Percentiles rank a stretch among this genome's conserved stretches.
Evolutionary conservation across 2,888 invertebrate genomes (phyloP).

Genomic region (Notodonta dromedarius): DNA sequence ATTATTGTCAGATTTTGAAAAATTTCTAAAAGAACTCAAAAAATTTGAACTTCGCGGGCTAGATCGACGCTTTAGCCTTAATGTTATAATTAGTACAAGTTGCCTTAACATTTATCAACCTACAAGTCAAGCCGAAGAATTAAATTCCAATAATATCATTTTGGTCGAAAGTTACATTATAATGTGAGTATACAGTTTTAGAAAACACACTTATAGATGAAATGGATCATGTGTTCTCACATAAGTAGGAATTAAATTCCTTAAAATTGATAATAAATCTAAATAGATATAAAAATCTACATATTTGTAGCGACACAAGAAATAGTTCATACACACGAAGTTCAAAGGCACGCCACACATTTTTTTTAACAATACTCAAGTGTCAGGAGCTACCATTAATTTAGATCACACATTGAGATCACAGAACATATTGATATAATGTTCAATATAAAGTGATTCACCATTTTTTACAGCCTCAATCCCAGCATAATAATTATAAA

Average conservation of each 20-base stretch:
- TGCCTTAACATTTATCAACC: background rate
- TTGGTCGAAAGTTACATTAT: background rate
- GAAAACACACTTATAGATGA: background rate
- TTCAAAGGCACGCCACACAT: conserved; percentile 49
- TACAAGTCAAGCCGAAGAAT: background rate
- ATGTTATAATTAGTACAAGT: no score
- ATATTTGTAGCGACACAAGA: background rate
- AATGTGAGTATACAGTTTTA: background rate
- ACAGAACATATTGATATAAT: no score
- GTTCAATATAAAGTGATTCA: no score
- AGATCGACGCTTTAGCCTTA: no score
- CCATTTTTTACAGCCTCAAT: no score
- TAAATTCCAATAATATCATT: background rate
- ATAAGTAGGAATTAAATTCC: conserved; percentile 11
- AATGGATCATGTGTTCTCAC: conserved; percentile 3
- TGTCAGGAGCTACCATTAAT: conserved; percentile 6
- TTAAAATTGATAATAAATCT: conserved; percentile 24
- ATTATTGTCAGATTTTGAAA: no score
- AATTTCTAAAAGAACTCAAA: no score
- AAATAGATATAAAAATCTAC: conserved; percentile 55
- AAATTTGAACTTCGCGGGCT: no score
- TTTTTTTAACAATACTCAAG: conserved; percentile 34
- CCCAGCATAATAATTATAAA: no score
- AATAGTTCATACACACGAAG: conserved; percentile 27
- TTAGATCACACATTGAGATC: background rate